Evolutionary conservation across 2,797 vertebrate species (phyloP), one percentile per base, ranked within the genome.

Genomic region (Loriculus beryllinus): DNA sequence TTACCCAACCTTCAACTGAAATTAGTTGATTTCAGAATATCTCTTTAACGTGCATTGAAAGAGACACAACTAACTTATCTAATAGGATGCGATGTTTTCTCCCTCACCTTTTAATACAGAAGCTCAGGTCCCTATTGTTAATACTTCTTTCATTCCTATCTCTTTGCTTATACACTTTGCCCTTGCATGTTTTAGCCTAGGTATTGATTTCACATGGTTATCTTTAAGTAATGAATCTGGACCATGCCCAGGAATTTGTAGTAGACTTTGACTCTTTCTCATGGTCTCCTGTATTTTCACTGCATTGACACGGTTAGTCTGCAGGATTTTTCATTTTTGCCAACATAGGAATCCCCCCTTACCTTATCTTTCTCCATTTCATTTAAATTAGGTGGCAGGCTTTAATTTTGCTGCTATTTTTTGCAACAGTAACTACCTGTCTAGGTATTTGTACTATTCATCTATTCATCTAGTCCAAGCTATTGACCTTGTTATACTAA

Each of bases 191-290:
- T 92, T 91, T 76, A 80, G 56, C 82, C 40, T 90, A 56, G 59
- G 33, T 92, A 87, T 4, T 80, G 78, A 88, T 96, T 95, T 93
- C 77, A 88, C 56, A 3, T 45, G 52, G 49, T 6, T 87, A 88
- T 86, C 71, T 88, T 16, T 80, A 93, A 93, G 68, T 68, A 42
- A 47, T 40, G 9, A 80, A 77, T 83, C 78, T 89, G 64, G 59
- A 60, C 77, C 56, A 47, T 65, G 43, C 40, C 75, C 42, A 59
- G 49, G 69, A 75, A 83, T 87, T 54, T 59, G 42, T 72, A 62
- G 45, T 47, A 49, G 52, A 57, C 90, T 93, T 82, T 94, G n/a
- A 75, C 15, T 77, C 43, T 71, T 85, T 85, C 39, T 51, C 14
- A 3, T 52, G 29, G 29, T 76, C 39, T 92, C 28, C 59, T 35